Evolutionary conservation across 2,113 vertebrate genomes (phyloP), one percentile per base, ranked within the genome.

Genomic region (Plectropomus leopardus): DNA sequence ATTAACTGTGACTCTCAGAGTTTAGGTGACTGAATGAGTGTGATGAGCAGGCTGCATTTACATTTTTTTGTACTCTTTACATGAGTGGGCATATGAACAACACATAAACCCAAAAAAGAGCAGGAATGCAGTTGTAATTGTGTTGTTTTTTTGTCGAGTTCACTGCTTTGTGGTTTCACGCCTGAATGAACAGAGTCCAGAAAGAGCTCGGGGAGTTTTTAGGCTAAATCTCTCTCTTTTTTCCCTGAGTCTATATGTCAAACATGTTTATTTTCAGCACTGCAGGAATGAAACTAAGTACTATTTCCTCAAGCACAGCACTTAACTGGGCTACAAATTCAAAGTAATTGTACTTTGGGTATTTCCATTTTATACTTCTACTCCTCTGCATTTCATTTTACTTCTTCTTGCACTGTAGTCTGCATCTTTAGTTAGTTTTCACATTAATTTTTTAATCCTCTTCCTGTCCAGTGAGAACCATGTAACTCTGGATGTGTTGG

Each of bases 141-240:
- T 59, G 44, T 53, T 50, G 51, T 30, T 30, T 23, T 30, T 30
- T 23, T 57, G 32, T 19, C 13, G 40, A n/a, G 30, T 42, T 51
- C 21, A 44, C 50, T 53, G 61, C 55, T 28, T 73, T 73, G 72
- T 58, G 66, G 59, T 71, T 50, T 71, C 44, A 64, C 34, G 72
- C 19, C 24, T 76, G 72, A 70, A 65, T 58, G 21, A 48, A 8
- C 50, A 50, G 17, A 5, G 21, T 80, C 32, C 23, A 66, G 9
- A 55, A 63, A 42, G 68, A 65, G n/a, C 51, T 36, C 1, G 0
- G 66, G 10, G 34, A 26, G 54, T 7, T 72, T 60, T 44, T 13
- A 71, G 24, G 40, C 11, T 21, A 19, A 71, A 55, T 36, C 4
- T 30, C 30, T 26, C 16, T 16, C 23, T 57, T 19, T 24, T 9